Conservation (phyloP, 2,113 vertebrate species). For the Stegastes partitus region DNA sequence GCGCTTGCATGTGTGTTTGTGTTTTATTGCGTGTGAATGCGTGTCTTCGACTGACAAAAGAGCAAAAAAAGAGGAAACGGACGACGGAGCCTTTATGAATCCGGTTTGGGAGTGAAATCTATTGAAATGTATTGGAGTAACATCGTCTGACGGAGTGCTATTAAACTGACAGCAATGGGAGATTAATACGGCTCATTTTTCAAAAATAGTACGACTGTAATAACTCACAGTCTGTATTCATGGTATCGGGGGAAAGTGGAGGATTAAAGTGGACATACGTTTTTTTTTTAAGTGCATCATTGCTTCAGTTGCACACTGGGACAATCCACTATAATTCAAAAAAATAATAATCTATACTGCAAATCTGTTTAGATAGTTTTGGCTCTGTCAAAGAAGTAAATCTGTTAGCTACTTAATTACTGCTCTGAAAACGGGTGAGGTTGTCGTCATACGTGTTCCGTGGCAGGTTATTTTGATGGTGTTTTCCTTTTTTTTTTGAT, state of each 20-base stretch:
- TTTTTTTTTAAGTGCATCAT: slow-evolving; percentile 39
- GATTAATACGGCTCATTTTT: slow-evolving; percentile 50
- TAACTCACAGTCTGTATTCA: slow-evolving; percentile 36
- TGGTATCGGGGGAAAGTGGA: slow-evolving; percentile 25
- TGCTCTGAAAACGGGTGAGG: slow-evolving; percentile 30
- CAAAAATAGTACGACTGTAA: slow-evolving; percentile 34
- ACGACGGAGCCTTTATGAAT: slow-evolving; percentile 25
- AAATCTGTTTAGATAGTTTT: slow-evolving; percentile 26
- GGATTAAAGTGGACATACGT: slow-evolving; percentile 9
- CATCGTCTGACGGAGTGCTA: slow-evolving; percentile 23
- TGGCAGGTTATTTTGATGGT: slow-evolving; percentile 37
- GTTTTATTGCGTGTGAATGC: slow-evolving; percentile 32
- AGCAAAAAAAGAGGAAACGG: slow-evolving; percentile 18
- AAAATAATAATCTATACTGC: slow-evolving; percentile 25
- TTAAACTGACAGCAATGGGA: slow-evolving; percentile 39
- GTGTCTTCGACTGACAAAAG: slow-evolving; percentile 41
- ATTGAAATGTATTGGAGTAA: slow-evolving; percentile 37
- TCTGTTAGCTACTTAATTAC: not conserved
- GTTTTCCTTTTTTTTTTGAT: slow-evolving; percentile 32
- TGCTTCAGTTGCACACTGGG: slow-evolving; percentile 47
- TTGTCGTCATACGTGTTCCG: slow-evolving; percentile 22
- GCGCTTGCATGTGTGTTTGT: slow-evolving; percentile 20
- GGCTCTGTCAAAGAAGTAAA: slow-evolving; percentile 36
- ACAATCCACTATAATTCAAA: slow-evolving; percentile 47
- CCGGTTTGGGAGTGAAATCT: slow-evolving; percentile 41